A percentile compares a stretch with the other conserved stretches of the same genome.
These are phyloP conservation scores for Pseudeuparius sepicola DNA, from an alignment of 2,888 invertebrate genomes.

Conservation along the genomic window DNA sequence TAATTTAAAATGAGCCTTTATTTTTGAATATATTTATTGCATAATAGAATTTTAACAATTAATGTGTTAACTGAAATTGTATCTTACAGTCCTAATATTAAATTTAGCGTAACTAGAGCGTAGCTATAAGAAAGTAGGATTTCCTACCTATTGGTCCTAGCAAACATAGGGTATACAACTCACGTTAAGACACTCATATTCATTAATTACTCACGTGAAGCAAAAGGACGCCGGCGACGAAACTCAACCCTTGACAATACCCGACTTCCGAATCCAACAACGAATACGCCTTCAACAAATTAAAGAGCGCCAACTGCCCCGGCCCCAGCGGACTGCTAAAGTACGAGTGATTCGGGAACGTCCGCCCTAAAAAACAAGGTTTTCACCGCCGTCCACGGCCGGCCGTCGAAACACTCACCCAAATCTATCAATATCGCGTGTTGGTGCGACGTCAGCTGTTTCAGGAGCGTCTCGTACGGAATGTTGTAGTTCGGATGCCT, in stretches of 20 bases:
- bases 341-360: slow-evolving; percentile 91
- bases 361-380: too few species aligned
- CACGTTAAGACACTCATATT: too few species aligned
- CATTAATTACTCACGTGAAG: slow-evolving; percentile 86
- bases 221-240: slow-evolving; percentile 86
- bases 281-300: slow-evolving; percentile 92
- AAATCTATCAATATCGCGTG: slow-evolving; percentile 94
- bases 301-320: slow-evolving; percentile 88
- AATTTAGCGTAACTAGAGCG: too few species aligned
- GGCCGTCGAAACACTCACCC: slow-evolving; percentile 46
- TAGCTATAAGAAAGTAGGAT: too few species aligned
- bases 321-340: slow-evolving; percentile 86
- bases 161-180: too few species aligned
- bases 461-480: slow-evolving; percentile 69
- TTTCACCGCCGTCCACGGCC: slow-evolving; percentile 31
- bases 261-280: slow-evolving; percentile 89
- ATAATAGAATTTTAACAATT: too few species aligned
- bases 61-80: too few species aligned
- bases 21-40: too few species aligned
- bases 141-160: too few species aligned
- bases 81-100: too few species aligned
- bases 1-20: too few species aligned
- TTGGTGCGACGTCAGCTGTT: slow-evolving; percentile 87
- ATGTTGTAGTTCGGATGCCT: slow-evolving; percentile 66
- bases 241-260: slow-evolving; percentile 94